Conservation (phyloP, 2,113 vertebrate genomes). For the Coregonus clupeaformis region DNA sequence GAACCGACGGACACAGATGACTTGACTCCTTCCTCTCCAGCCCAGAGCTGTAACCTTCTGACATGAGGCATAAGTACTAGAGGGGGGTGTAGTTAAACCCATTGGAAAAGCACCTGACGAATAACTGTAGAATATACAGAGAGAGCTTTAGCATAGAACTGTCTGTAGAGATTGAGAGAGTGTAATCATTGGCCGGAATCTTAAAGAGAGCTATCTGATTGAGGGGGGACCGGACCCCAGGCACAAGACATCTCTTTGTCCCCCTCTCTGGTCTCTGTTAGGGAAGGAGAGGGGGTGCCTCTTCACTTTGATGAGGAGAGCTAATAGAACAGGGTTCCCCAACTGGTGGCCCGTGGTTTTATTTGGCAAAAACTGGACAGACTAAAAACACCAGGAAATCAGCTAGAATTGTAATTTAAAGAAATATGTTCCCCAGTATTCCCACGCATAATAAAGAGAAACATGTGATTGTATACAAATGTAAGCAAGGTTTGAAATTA, state of each 20-base stretch:
- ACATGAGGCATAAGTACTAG: conserved; percentile 27
- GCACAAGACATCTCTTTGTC: conserved; percentile 62
- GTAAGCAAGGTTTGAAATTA: too few species aligned
- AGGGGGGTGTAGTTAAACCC: conserved; percentile 41
- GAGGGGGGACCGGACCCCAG: conserved; percentile 40
- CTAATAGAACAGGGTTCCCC: too few species aligned
- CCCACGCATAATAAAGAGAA: too few species aligned
- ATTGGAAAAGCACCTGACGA: conserved; percentile 40
- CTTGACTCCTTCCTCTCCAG: conserved; percentile 18
- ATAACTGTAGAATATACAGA: conserved; percentile 40
- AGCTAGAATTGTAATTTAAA: too few species aligned
- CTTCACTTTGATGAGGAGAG: too few species aligned
- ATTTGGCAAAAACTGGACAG: too few species aligned
- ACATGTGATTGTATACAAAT: too few species aligned
- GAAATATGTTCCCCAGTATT: too few species aligned
- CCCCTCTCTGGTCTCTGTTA: conserved; percentile 27
- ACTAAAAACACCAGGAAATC: too few species aligned
- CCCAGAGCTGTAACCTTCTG: conserved; percentile 1
- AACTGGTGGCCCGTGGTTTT: too few species aligned
- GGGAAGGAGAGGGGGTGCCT: background rate
- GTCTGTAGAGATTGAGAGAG: conserved; percentile 1
- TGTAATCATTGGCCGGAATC: too few species aligned
- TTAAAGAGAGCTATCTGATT: too few species aligned
- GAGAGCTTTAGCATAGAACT: conserved; percentile 19
- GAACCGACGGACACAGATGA: conserved; percentile 46